Evolutionary conservation across 2,888 invertebrate species (phyloP), one percentile per base, ranked within the genome.

Genomic region (Lasiommata megera): DNA sequence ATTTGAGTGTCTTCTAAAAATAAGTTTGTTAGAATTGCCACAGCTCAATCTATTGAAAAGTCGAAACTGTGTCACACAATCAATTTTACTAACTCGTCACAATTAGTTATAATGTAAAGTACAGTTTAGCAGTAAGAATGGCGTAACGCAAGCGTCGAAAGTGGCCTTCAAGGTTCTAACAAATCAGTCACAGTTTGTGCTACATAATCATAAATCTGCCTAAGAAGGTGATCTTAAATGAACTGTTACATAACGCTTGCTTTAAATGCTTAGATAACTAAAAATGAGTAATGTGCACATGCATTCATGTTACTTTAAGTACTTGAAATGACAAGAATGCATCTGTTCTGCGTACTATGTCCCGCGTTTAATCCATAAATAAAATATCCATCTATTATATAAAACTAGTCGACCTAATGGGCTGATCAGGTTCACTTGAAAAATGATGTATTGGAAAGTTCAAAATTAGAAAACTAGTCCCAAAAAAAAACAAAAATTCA

Each of bases 121-220:
- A 40, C 14, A 18, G 18, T 43, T 43, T 29, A 44, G 2, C 12
- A 44, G 28, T 48, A 48, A 12, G 50, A 23, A 38, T 38, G n/a
- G n/a, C 28, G 14, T 16, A 40, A 23, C 36, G 47, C 17, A 43
- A 31, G 17, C 31, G 18, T 47, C 28, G 31, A 60, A 44, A 44
- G 36, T 47, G 47, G 41, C 60, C 60, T 60, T 57, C 57, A 36
- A 52, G 46, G 46, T 17, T 16, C 8, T 9, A 36, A 18, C 48
- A 14, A 48, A 48, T 48, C 34, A 48, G 48, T 37, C 48, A 48
- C 48, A 37, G 36, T 48, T 48, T 23, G 48, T 37, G 48, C 48
- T 48, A 48, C 48, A 48, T 48, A 37, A 48, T 48, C 48, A 37
- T 37, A 48, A 48, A 37, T 48, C 48, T 48, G 48, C 48, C 23